Conservation (phyloP, 2,888 invertebrate genomes). For the Agrotis ipsilon region DNA sequence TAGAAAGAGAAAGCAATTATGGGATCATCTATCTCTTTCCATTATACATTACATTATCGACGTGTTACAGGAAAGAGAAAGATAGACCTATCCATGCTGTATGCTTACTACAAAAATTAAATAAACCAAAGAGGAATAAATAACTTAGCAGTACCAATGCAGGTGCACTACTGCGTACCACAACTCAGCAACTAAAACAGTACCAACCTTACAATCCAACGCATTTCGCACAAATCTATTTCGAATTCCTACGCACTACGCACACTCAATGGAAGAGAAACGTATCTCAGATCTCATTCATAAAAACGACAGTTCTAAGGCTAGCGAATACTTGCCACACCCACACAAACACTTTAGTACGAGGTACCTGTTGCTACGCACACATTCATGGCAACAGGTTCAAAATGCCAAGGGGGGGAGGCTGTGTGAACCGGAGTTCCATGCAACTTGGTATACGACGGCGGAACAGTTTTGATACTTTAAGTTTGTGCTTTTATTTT, state of each 20-base stretch:
- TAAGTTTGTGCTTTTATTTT: background rate
- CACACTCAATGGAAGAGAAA: conserved; percentile 49
- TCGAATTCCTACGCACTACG: conserved; percentile 34
- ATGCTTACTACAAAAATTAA: background rate
- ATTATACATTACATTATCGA: too few species aligned
- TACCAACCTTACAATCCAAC: background rate
- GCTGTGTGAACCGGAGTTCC: conserved; percentile 80
- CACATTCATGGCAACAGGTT: conserved; percentile 76
- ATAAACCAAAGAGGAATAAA: conserved; percentile 17
- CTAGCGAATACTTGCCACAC: conserved; percentile 64
- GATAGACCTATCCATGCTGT: too few species aligned
- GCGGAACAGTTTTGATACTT: conserved; percentile 72
- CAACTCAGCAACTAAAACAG: background rate
- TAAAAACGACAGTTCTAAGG: conserved; percentile 57
- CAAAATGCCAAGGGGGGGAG: conserved; percentile 73
- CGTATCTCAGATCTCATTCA: conserved; percentile 64
- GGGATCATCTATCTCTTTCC: too few species aligned
- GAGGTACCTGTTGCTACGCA: conserved; percentile 67
- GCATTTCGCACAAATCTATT: conserved; percentile 40
- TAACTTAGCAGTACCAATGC: background rate
- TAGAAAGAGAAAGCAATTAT: too few species aligned
- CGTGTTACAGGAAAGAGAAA: too few species aligned
- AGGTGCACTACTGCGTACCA: background rate
- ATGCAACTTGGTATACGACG: conserved; percentile 61
- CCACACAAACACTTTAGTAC: conserved; percentile 66